These are phyloP conservation scores for Alauda arvensis DNA, from an alignment of 2,797 vertebrate species.

Conservation along the genomic window DNA sequence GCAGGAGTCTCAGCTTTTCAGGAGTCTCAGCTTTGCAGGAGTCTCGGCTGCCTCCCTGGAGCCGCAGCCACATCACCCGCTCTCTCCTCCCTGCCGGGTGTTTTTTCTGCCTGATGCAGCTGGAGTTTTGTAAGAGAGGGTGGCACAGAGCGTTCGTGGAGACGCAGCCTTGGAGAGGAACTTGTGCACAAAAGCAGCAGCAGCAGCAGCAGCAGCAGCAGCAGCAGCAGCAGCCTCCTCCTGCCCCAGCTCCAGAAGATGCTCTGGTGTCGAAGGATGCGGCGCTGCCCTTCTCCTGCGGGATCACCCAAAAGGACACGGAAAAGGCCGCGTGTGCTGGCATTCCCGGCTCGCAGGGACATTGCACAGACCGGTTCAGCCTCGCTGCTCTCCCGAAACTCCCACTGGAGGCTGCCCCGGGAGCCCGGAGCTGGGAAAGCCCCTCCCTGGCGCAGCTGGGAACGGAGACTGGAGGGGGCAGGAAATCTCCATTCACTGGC, in stretches of 20 bases:
- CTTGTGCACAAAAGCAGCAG: background rate
- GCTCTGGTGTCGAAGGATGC: accelerated
- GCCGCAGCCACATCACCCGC: background rate
- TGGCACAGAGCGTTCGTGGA: background rate
- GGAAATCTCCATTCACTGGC: background rate
- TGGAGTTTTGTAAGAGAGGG: background rate
- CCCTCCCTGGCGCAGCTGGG: background rate
- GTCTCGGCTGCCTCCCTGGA: background rate
- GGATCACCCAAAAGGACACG: background rate
- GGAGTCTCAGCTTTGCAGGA: too few relatives aligned
- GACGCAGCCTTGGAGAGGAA: accelerated
- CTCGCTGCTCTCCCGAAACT: accelerated
- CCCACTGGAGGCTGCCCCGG: accelerated
- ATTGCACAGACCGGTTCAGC: accelerated
- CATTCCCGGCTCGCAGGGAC: background rate
- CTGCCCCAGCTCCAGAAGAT: background rate
- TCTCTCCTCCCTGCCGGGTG: accelerated
- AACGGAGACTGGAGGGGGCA: background rate
- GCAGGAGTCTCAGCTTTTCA: too few relatives aligned
- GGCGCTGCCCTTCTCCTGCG: background rate
- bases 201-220: background rate
- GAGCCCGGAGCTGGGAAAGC: background rate
- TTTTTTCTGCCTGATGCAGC: background rate
- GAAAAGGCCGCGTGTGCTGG: background rate
- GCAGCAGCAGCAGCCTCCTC: background rate